Conservation (phyloP, 2,113 vertebrate genomes). For the Amphiprion ocellaris region DNA sequence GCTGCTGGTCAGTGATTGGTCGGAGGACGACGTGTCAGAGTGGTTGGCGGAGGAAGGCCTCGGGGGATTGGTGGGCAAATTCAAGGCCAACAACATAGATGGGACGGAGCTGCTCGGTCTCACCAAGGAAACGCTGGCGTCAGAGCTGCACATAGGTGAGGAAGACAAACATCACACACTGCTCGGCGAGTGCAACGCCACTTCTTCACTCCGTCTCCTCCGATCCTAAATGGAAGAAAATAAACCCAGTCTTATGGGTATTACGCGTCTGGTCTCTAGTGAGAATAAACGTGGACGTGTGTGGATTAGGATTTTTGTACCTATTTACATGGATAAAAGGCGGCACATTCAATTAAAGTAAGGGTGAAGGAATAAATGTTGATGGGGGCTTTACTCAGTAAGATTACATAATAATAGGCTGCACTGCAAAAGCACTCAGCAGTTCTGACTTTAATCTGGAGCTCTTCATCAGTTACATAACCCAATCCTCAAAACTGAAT, state of each 20-base stretch:
- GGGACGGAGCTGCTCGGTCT: slow-evolving; percentile 91
- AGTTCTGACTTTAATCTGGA: slow-evolving; percentile 66
- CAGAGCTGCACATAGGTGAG: slow-evolving; percentile 96
- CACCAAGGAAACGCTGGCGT: slow-evolving; percentile 90
- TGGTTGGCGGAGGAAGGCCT: slow-evolving; percentile 92
- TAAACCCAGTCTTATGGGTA: slow-evolving; percentile 28
- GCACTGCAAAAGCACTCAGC: slow-evolving; percentile 44
- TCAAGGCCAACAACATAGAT: slow-evolving; percentile 94
- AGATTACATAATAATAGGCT: slow-evolving; percentile 64
- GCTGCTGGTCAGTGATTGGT: slow-evolving; percentile 89
- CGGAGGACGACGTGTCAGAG: slow-evolving; percentile 91
- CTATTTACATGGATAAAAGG: slow-evolving; percentile 45
- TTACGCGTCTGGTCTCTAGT: slow-evolving; percentile 16
- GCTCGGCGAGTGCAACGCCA: slow-evolving; percentile 7
- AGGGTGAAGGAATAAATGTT: slow-evolving; percentile 47
- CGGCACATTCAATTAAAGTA: slow-evolving; percentile 49
- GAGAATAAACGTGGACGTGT: slow-evolving; percentile 6
- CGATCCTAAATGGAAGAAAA: slow-evolving; percentile 6
- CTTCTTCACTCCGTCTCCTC: slow-evolving; percentile 10
- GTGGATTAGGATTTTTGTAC: slow-evolving; percentile 36
- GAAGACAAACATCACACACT: slow-evolving; percentile 40
- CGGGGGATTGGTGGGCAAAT: slow-evolving; percentile 85
- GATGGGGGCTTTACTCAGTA: slow-evolving; percentile 30
- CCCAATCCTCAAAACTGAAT: slow-evolving; percentile 57
- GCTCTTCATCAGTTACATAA: slow-evolving; percentile 63